Percentiles rank a stretch among this genome's conserved stretches.
These are phyloP conservation scores for Lycia hirtaria DNA, from an alignment of 2,888 invertebrate genomes.

Conservation along the genomic window DNA sequence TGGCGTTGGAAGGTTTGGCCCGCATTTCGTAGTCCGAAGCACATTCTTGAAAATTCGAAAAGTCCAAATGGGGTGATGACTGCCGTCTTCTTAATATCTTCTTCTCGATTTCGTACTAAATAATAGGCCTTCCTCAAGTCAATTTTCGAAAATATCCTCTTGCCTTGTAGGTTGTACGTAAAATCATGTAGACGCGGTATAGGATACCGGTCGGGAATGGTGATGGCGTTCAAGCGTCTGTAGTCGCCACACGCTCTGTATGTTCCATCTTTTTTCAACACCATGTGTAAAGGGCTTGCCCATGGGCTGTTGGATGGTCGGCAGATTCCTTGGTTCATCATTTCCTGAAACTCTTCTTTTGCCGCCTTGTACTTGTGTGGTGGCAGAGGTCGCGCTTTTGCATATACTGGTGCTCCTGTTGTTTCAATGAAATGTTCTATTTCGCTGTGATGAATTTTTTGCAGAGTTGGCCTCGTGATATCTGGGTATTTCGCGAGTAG, in stretches of 20 bases:
- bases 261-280: neutral
- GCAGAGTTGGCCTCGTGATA: neutral
- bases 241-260: neutral
- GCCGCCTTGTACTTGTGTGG: neutral
- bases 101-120: neutral
- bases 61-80: neutral
- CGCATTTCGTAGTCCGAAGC: neutral
- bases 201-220: no score
- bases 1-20: neutral
- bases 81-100: slow-evolving; percentile 1
- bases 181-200: no score
- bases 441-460: neutral
- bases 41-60: no score
- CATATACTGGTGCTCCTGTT: neutral
- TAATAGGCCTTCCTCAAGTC: neutral
- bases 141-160: slow-evolving; percentile 45
- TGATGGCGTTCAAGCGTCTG: neutral
- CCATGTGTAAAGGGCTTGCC: neutral
- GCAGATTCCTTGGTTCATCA: neutral
- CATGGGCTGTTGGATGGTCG: neutral
- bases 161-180: no score
- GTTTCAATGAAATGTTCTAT: neutral
- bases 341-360: neutral
- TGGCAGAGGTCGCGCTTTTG: neutral
- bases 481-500: neutral